These are phyloP conservation scores for Mastacembelus armatus DNA, from an alignment of 2,797 vertebrate species.

Conservation along the genomic window DNA sequence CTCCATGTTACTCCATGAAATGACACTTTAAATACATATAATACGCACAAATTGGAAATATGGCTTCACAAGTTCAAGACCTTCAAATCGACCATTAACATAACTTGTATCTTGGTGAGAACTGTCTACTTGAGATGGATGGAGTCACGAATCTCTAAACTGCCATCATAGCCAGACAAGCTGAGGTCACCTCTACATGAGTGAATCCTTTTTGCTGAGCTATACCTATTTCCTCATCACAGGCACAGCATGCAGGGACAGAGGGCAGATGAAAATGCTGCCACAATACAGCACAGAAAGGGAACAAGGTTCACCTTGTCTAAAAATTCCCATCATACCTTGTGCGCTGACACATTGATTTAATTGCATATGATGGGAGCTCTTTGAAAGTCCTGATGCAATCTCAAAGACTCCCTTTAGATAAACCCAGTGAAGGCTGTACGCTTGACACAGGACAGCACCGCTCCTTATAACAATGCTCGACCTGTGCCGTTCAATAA, in stretches of 20 bases:
- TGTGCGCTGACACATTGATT: constrained; percentile 44
- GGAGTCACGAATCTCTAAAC: constrained; percentile 21
- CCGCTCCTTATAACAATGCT: constrained; percentile 11
- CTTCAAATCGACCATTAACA: constrained; percentile 16
- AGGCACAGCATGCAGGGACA: constrained; percentile 35
- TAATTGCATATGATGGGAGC: constrained; percentile 61
- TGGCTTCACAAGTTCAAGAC: neutral
- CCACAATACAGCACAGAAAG: constrained; percentile 18
- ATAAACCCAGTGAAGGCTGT: constrained; percentile 41
- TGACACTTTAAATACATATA: neutral
- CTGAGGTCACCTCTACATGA: constrained; percentile 57
- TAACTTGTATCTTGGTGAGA: constrained; percentile 11
- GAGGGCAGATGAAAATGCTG: constrained; percentile 34
- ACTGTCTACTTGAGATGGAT: constrained; percentile 31
- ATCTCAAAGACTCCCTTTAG: constrained; percentile 51
- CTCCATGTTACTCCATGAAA: neutral
- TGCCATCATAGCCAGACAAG: constrained; percentile 43
- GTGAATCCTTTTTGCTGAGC: constrained; percentile 53
- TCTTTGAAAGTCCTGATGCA: constrained; percentile 57
- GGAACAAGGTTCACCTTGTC: constrained; percentile 59
- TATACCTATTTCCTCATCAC: constrained; percentile 24
- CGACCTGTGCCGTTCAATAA: constrained; percentile 15
- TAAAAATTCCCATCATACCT: constrained; percentile 38
- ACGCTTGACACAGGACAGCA: constrained; percentile 9
- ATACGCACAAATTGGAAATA: neutral